A percentile compares a stretch with the other conserved stretches of the same genome.
phyloP scores from a whole-genome alignment of 2,797 vertebrate species.

The Xenentodon cancila region DNA sequence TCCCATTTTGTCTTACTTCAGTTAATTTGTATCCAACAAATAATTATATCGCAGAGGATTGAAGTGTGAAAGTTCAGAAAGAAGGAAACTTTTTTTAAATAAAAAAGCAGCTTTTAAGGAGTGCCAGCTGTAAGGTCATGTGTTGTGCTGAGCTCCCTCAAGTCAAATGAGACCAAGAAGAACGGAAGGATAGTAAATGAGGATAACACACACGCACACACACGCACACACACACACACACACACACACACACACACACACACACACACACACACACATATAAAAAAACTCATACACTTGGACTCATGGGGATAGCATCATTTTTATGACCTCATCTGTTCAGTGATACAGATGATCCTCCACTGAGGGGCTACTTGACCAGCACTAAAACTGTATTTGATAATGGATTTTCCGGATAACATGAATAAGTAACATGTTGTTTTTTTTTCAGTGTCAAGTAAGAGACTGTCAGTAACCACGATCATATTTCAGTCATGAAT shows the following conservation, averaged over 20 bases:
- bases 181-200: slow-evolving; percentile 38
- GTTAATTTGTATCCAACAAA: neutral
- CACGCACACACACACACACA: slow-evolving; percentile 15
- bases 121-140: slow-evolving; percentile 49
- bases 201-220: slow-evolving; percentile 10
- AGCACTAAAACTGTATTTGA: slow-evolving; percentile 22
- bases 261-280: too few relatives aligned
- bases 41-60: slow-evolving; percentile 1
- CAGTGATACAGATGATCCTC: slow-evolving; percentile 57
- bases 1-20: neutral
- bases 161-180: slow-evolving; percentile 20
- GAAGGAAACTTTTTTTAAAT: slow-evolving; percentile 36
- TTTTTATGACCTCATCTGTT: slow-evolving; percentile 72
- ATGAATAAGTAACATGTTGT: slow-evolving; percentile 28
- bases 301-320: slow-evolving; percentile 68
- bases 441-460: slow-evolving; percentile 24
- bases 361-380: slow-evolving; percentile 58
- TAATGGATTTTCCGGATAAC: slow-evolving; percentile 39
- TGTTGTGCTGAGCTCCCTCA: slow-evolving; percentile 18
- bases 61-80: slow-evolving; percentile 27
- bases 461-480: neutral
- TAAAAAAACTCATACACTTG: neutral
- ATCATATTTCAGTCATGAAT: slow-evolving; percentile 7
- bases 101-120: slow-evolving; percentile 48
- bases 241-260: neutral